Conservation (phyloP, 2,113 vertebrate species). For the Rhinichthys klamathensis region DNA sequence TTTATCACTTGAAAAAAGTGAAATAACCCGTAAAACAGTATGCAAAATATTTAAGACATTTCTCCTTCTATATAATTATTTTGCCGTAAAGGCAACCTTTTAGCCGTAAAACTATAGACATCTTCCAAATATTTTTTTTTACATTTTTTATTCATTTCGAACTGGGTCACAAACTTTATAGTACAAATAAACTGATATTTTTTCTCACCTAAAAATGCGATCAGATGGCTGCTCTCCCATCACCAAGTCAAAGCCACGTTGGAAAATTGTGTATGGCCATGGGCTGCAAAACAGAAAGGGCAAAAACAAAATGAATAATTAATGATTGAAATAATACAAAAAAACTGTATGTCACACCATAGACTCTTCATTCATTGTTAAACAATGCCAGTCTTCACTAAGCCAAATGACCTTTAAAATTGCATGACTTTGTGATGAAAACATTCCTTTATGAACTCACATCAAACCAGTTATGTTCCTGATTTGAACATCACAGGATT, state of each 20-base stretch:
- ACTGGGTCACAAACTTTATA: no score
- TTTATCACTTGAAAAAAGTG: no score
- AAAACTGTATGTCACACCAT: neutral
- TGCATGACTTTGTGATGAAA: neutral
- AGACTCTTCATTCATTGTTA: conserved; percentile 11
- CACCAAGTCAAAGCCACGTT: conserved; percentile 97
- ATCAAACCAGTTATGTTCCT: neutral
- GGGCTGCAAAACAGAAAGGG: conserved; percentile 77
- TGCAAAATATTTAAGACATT: no score
- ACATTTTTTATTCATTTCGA: neutral
- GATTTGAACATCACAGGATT: conserved; percentile 42
- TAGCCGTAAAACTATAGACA: neutral
- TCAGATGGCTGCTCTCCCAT: conserved; percentile 98
- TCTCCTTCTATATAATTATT: no score
- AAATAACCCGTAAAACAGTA: no score
- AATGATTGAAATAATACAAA: conserved; percentile 56
- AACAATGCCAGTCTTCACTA: neutral
- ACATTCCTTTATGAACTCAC: neutral
- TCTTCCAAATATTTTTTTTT: neutral
- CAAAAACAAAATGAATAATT: conserved; percentile 45
- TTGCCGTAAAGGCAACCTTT: no score
- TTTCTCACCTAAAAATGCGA: conserved; percentile 95
- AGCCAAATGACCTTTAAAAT: conserved; percentile 5
- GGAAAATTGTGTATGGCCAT: conserved; percentile 99
- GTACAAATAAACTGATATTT: conserved; percentile 39